A percentile compares a stretch with the other conserved stretches of the same genome.
Conservation (phyloP, 2,797 vertebrate species). For the Trematocara caparti region DNA sequence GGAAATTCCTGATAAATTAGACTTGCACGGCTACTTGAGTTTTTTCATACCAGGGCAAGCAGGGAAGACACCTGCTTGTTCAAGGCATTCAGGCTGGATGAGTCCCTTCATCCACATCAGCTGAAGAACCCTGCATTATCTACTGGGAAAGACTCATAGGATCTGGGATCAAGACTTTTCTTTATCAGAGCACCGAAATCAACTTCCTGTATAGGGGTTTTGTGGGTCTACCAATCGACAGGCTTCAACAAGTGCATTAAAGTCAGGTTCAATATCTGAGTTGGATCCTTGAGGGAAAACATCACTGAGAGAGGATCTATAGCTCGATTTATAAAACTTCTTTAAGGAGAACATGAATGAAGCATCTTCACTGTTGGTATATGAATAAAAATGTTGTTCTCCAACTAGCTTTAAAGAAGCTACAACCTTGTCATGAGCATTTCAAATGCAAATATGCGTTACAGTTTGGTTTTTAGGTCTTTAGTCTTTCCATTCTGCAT, state of each 20-base stretch:
- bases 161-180: neutral
- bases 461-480: neutral
- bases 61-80: neutral
- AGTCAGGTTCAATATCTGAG: neutral
- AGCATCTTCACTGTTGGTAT: neutral
- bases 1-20: neutral
- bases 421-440: neutral
- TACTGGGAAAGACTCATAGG: neutral
- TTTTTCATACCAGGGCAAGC: neutral
- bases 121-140: neutral
- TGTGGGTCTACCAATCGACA: rapidly evolving
- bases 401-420: neutral
- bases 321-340: neutral
- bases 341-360: neutral
- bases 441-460: neutral
- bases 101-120: neutral
- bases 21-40: neutral
- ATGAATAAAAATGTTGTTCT: neutral
- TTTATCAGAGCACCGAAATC: neutral
- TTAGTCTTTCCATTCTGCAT: neutral
- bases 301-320: neutral
- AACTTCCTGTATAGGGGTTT: neutral
- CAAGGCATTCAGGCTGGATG: neutral
- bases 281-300: neutral
- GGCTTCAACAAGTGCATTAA: neutral